phyloP scores from a whole-genome alignment of 1,140 invertebrate species.

The Lerema accius region DNA sequence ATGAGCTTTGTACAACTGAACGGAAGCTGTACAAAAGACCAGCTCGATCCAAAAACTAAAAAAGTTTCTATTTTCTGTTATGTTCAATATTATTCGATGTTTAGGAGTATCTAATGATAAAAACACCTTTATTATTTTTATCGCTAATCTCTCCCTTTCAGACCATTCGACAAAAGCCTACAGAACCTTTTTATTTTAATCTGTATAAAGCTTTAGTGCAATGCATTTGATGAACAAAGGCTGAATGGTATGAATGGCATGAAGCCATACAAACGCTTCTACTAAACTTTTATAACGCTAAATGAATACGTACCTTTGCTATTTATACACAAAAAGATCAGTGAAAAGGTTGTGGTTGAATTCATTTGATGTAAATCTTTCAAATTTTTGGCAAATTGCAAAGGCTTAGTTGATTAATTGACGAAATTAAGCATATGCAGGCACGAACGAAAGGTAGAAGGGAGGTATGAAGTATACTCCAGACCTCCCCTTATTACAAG shows the following conservation, averaged over 20 bases:
- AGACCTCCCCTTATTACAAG: too few species aligned
- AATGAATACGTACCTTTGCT: slow-evolving; percentile 14
- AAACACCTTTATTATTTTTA: background rate
- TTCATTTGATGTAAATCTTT: background rate
- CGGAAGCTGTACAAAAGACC: too few species aligned
- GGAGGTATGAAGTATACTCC: too few species aligned
- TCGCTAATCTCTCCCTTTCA: background rate
- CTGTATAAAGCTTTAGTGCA: slow-evolving; percentile 26
- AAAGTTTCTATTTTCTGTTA: too few species aligned
- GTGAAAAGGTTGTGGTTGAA: background rate
- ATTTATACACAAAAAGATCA: slow-evolving; percentile 9
- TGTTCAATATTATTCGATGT: too few species aligned
- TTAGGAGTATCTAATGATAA: too few species aligned
- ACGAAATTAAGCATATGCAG: too few species aligned
- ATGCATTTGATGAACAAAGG: slow-evolving; percentile 31
- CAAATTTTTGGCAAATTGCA: too few species aligned
- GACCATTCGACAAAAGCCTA: slow-evolving; percentile 8
- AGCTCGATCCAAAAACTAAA: too few species aligned
- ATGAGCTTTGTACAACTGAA: too few species aligned
- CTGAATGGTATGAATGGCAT: slow-evolving; percentile 31
- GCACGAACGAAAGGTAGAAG: too few species aligned
- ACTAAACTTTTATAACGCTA: slow-evolving; percentile 28
- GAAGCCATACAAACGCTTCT: slow-evolving; percentile 24
- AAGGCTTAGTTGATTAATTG: too few species aligned
- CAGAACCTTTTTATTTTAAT: slow-evolving; percentile 20